phyloP scores from a whole-genome alignment of 2,113 vertebrate genomes.

The Neopipo cinnamomea region DNA sequence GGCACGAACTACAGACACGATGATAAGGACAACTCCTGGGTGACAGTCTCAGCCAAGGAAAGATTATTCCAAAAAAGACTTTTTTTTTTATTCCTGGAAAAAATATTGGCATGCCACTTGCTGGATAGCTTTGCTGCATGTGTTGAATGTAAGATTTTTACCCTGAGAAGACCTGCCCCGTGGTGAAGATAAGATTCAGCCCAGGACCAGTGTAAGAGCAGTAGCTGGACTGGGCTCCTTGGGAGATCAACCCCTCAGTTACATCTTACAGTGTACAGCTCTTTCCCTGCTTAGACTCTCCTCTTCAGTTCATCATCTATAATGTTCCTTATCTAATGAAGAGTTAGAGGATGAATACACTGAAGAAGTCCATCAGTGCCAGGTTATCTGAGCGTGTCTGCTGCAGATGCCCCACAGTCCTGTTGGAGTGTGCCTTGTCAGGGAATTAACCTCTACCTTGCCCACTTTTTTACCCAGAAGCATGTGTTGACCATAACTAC shows the following conservation, averaged over 20 bases:
- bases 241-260: not conserved
- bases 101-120: not conserved
- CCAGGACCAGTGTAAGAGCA: not conserved
- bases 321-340: conserved; percentile 11
- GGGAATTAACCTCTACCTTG: not conserved
- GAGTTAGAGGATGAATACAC: not conserved
- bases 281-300: not conserved
- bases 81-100: not conserved
- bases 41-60: conserved; percentile 30
- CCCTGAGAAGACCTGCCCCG: not conserved
- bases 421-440: rapidly evolving
- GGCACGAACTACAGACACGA: not conserved
- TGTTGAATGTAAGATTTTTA: not conserved
- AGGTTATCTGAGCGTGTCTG: not conserved
- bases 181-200: not conserved
- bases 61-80: not conserved
- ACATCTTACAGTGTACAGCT: not conserved
- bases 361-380: conserved; percentile 6
- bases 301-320: not conserved
- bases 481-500: not conserved
- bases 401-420: not conserved
- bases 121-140: not conserved
- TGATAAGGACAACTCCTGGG: conserved; percentile 38
- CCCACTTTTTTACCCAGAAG: not conserved
- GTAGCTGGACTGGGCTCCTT: not conserved